Evolutionary conservation across 2,888 invertebrate species (phyloP).

Genomic region (Crocallis elinguaria): DNA sequence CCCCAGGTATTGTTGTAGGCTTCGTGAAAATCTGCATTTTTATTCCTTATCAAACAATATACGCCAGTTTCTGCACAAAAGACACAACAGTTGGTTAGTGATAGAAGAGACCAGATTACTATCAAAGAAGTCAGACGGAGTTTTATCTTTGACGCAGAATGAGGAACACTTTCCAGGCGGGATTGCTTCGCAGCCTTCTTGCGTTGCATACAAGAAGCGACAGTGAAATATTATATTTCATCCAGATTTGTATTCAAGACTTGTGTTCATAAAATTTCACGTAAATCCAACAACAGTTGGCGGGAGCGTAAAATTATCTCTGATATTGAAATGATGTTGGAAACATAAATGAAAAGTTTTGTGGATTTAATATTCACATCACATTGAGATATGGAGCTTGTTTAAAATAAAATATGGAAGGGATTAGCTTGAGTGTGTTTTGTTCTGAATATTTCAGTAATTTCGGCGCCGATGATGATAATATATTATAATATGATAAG

Average conservation of each 20-base stretch:
- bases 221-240: slow-evolving; percentile 8
- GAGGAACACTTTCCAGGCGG: not conserved
- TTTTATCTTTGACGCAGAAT: slow-evolving; percentile 1
- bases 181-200: not conserved
- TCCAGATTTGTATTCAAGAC: not conserved
- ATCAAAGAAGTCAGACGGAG: too few species aligned
- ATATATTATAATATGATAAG: too few species aligned
- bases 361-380: not conserved
- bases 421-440: too few species aligned
- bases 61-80: slow-evolving; percentile 30
- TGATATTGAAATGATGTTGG: not conserved
- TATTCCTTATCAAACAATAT: slow-evolving; percentile 41
- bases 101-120: slow-evolving; percentile 1
- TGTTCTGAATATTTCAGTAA: too few species aligned
- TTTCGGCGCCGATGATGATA: too few species aligned
- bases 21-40: slow-evolving; percentile 43
- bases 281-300: not conserved
- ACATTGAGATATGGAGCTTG: too few species aligned
- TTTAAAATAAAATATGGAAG: too few species aligned
- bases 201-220: not conserved
- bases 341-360: not conserved
- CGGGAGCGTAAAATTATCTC: not conserved
- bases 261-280: not conserved
- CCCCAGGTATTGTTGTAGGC: slow-evolving; percentile 41
- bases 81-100: slow-evolving; percentile 20